A percentile compares a stretch with the other conserved stretches of the same genome.
Conservation (phyloP, 2,888 invertebrate species). For the Eupithecia dodoneata region DNA sequence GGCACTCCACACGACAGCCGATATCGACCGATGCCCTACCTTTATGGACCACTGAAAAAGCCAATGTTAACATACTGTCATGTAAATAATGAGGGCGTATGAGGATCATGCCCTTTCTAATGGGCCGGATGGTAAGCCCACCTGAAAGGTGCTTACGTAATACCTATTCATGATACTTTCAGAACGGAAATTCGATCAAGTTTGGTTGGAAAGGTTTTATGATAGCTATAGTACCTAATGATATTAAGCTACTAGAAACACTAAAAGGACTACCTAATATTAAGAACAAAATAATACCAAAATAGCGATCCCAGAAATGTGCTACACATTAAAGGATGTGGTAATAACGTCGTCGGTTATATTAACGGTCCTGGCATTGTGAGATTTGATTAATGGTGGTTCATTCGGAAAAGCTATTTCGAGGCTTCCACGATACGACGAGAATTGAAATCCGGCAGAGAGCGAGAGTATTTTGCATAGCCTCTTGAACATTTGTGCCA, state of each 20-base stretch:
- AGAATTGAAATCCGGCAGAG: slow-evolving; percentile 22
- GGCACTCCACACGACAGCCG: slow-evolving; percentile 69
- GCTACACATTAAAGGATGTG: slow-evolving; percentile 42
- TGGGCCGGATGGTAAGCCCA: slow-evolving; percentile 22
- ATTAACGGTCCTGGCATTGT: slow-evolving; percentile 57
- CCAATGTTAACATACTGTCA: slow-evolving; percentile 48
- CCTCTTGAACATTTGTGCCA: slow-evolving; percentile 6
- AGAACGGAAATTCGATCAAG: slow-evolving; percentile 20
- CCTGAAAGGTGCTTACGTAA: slow-evolving; percentile 17
- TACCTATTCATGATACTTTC: slow-evolving; percentile 18
- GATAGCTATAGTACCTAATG: slow-evolving; percentile 2
- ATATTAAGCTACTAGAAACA: slow-evolving; percentile 5
- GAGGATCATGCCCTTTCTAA: slow-evolving; percentile 40
- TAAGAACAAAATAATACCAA: slow-evolving; percentile 12
- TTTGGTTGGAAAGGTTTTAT: slow-evolving; percentile 6
- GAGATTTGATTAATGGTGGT: slow-evolving; percentile 65
- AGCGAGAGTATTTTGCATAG: neutral
- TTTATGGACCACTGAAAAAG: slow-evolving; percentile 64
- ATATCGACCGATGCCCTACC: slow-evolving; percentile 67
- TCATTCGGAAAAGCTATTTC: slow-evolving; percentile 57
- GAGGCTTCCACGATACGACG: slow-evolving; percentile 50
- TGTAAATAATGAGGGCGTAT: slow-evolving; percentile 42
- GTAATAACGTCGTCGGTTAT: slow-evolving; percentile 54
- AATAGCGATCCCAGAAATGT: slow-evolving; percentile 16
- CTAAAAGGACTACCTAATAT: neutral